These are phyloP conservation scores for Maconellicoccus hirsutus DNA, from an alignment of 1,140 invertebrate genomes.

Conservation along the genomic window DNA sequence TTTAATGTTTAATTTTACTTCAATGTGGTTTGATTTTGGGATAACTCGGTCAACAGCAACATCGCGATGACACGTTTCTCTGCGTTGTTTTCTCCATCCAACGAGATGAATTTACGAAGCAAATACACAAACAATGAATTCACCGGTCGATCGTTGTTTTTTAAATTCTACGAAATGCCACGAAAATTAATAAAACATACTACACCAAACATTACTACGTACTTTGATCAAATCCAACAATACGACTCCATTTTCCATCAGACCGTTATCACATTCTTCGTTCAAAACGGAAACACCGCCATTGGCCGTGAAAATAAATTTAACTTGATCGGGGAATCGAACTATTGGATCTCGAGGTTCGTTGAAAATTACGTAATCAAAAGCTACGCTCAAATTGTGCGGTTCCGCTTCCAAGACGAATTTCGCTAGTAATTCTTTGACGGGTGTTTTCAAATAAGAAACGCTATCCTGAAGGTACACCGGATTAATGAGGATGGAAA, in stretches of 20 bases:
- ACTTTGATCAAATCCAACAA: slow-evolving; percentile 7
- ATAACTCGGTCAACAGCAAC: not conserved
- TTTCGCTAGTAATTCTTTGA: not conserved
- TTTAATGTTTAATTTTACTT: not conserved
- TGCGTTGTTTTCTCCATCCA: not conserved
- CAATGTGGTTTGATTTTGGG: not conserved
- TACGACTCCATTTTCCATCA: not conserved
- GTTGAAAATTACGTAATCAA: slow-evolving; percentile 9
- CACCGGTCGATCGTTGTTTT: not conserved
- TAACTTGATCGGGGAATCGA: not conserved
- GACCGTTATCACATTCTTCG: not conserved
- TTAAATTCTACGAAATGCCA: not conserved
- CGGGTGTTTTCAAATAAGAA: not conserved
- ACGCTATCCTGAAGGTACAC: not conserved
- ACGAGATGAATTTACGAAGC: not conserved
- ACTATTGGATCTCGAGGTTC: not conserved
- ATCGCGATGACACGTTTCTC: not conserved
- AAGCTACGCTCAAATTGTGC: not conserved
- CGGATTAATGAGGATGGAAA: too few relatives aligned
- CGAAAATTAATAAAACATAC: not conserved
- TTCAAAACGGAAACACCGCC: not conserved
- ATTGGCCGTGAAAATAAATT: not conserved
- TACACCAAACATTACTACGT: not conserved
- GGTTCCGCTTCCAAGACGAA: not conserved
- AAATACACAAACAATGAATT: not conserved